These are phyloP conservation scores for Hirundichthys speculiger DNA, from an alignment of 2,113 vertebrate species.

Conservation along the genomic window DNA sequence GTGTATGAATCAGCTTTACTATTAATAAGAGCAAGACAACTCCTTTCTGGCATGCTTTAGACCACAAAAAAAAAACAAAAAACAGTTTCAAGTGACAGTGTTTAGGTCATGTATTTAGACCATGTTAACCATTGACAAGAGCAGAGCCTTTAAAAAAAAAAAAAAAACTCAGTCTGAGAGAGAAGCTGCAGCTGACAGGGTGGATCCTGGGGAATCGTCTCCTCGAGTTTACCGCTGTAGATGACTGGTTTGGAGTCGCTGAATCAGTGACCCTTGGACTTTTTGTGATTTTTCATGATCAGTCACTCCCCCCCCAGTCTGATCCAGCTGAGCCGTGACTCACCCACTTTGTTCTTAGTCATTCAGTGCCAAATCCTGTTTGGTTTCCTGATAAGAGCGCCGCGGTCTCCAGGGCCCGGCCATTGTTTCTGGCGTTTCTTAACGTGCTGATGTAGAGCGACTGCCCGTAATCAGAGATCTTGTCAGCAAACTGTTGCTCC, in stretches of 20 bases:
- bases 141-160: no score
- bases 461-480: slow-evolving; percentile 29
- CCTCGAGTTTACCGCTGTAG: slow-evolving; percentile 1
- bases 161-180: neutral
- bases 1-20: slow-evolving; percentile 17
- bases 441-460: slow-evolving; percentile 15
- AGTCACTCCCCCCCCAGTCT: slow-evolving; percentile 23
- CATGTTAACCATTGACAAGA: slow-evolving; percentile 33
- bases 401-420: neutral
- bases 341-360: slow-evolving; percentile 46
- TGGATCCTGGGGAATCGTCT: neutral
- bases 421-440: slow-evolving; percentile 15
- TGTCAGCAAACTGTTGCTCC: neutral
- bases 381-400: slow-evolving; percentile 18
- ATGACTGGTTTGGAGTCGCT: slow-evolving; percentile 13
- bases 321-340: slow-evolving; percentile 55
- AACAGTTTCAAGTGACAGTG: neutral
- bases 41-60: no score
- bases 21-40: neutral
- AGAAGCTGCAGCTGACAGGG: neutral
- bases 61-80: neutral
- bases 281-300: slow-evolving; percentile 29
- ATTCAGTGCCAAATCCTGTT: slow-evolving; percentile 50
- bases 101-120: neutral
- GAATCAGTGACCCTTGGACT: slow-evolving; percentile 21